Base-by-base conservation (phyloP, 2,888 invertebrate genomes). In the Ephialtes manifestator region DNA sequence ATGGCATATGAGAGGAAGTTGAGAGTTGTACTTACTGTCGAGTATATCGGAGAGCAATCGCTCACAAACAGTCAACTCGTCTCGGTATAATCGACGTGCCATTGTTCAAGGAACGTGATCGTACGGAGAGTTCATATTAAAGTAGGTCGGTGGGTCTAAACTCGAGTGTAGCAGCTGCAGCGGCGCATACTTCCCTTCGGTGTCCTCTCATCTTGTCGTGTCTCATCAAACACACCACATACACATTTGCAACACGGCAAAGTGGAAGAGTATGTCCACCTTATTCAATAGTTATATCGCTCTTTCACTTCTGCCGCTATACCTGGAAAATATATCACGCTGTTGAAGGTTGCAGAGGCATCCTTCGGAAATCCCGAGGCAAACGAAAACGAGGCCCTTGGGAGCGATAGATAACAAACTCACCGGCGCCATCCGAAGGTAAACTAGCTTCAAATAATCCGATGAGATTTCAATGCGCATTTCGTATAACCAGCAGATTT, bases 81-180 rank as follows among this genome's bases (percentile, higher is more conserved):
- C 75, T 53, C 81, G 67, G 75, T 84, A 78, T 82, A 85, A 85
- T 85, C 82, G 84, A 75, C 78, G 78, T 75, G 55, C 74, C 71
- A 85, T 85, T 85, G 84, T 85, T 79, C 81, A 48, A 78, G 74
- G 18, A 74, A 72, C 77, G 77, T 72, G 74, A 78, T 81, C 81
- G 77, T 81, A 84, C 71, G 13, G 71, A 35, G 65, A 75, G 84
- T 84, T 81, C 15, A 65, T 78, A 78, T 78, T 67, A 39, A 84
- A 84, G 68, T 84, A 84, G 84, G 84, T 84, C 84, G 81, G 48
- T 75, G 63, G 63, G 77, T 55, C 77, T 78, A 84, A 81, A 81
- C 84, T 78, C 63, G 81, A 77, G 68, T 46, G 43, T 43, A 58
- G 35, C 39, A 63, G 13, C 67, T 31, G 15, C 48, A 31, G 7